phyloP scores from a whole-genome alignment of 2,113 vertebrate genomes.

The Apteryx mantelli region DNA sequence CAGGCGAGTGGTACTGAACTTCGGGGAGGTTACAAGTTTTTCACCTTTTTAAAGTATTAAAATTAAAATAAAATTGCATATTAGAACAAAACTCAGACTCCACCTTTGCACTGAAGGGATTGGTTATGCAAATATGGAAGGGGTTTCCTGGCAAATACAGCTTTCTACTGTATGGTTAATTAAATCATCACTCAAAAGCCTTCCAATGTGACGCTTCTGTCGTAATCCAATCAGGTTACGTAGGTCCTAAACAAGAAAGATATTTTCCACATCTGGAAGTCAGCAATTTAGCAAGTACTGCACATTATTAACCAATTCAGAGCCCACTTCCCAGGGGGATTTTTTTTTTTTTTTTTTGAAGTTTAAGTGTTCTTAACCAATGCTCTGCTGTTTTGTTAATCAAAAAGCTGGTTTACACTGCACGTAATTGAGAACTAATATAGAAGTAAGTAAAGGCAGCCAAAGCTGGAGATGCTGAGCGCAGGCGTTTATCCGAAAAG shows the following conservation, averaged over 20 bases:
- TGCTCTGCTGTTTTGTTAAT: slow-evolving; percentile 79
- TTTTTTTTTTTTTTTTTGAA: slow-evolving; percentile 29
- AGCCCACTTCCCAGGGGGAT: slow-evolving; percentile 83
- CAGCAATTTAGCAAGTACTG: slow-evolving; percentile 87
- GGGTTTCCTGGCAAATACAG: slow-evolving; percentile 86
- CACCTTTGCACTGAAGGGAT: slow-evolving; percentile 91
- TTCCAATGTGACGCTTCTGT: slow-evolving; percentile 89
- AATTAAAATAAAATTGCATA: slow-evolving; percentile 78
- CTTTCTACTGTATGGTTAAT: slow-evolving; percentile 96
- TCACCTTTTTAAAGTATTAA: slow-evolving; percentile 70
- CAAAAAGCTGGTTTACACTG: slow-evolving; percentile 75
- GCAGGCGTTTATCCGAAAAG: slow-evolving; percentile 34
- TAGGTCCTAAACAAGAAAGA: slow-evolving; percentile 86
- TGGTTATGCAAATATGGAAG: slow-evolving; percentile 93
- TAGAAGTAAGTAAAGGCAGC: slow-evolving; percentile 75
- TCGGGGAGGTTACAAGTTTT: slow-evolving; percentile 73
- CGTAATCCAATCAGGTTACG: slow-evolving; percentile 88
- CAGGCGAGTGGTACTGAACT: slow-evolving; percentile 42
- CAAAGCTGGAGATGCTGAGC: slow-evolving; percentile 74
- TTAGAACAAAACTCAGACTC: slow-evolving; percentile 77
- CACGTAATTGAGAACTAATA: slow-evolving; percentile 74
- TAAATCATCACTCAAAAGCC: slow-evolving; percentile 98
- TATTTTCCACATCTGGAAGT: slow-evolving; percentile 90
- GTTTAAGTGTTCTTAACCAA: slow-evolving; percentile 82
- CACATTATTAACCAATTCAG: slow-evolving; percentile 89